Percentiles rank a stretch among this genome's conserved stretches.
phyloP scores from a whole-genome alignment of 2,888 invertebrate genomes.

The Leptopilina syphax region DNA sequence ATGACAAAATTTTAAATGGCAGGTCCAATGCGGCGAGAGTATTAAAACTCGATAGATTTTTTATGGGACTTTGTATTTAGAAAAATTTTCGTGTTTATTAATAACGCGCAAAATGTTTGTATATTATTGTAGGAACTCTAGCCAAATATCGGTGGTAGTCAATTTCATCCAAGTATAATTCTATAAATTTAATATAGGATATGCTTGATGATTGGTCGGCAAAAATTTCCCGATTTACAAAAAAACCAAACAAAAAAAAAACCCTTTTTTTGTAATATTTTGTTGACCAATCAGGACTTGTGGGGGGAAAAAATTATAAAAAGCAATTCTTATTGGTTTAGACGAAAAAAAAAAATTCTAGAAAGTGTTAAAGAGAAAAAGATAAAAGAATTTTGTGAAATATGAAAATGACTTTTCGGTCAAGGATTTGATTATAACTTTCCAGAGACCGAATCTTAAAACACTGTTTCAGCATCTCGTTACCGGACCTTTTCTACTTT shows the following conservation, averaged over 20 bases:
- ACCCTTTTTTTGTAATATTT: no score
- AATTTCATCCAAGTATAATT: not conserved
- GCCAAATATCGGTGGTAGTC: not conserved
- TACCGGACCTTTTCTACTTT: slow-evolving; percentile 31
- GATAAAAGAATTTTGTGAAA: no score
- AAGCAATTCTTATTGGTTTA: no score
- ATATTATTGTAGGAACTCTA: slow-evolving; percentile 14
- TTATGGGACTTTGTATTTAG: slow-evolving; percentile 3
- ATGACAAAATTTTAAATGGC: slow-evolving; percentile 16
- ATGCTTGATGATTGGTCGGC: not conserved
- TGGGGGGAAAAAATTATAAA: no score
- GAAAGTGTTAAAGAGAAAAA: no score
- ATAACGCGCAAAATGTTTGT: not conserved
- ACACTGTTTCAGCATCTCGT: slow-evolving; percentile 17
- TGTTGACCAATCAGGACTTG: no score
- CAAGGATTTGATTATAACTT: not conserved
- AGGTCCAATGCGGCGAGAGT: slow-evolving; percentile 3
- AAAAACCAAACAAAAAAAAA: no score
- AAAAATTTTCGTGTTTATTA: not conserved
- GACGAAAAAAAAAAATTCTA: no score
- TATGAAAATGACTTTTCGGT: not conserved
- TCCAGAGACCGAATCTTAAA: not conserved
- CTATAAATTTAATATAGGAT: not conserved
- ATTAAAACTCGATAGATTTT: slow-evolving; percentile 1
- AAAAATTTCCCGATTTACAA: not conserved